Base-by-base conservation (phyloP, 2,797 vertebrate genomes). In the Rhinoraja longicauda region DNA sequence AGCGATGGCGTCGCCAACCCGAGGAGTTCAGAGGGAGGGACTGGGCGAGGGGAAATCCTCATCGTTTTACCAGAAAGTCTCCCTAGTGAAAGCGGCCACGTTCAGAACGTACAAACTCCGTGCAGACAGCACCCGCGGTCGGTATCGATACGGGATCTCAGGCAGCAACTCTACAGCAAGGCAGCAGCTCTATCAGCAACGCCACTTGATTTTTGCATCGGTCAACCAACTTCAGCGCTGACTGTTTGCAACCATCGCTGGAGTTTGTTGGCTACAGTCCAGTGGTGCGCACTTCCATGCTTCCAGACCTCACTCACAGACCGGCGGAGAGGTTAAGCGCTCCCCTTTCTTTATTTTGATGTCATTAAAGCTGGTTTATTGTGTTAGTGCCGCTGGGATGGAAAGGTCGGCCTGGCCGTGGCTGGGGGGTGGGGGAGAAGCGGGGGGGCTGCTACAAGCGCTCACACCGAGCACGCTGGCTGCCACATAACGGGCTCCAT, bases 81-180 rank as follows among this genome's bases (percentile, higher is more conserved):
- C 82, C 59, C 8, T 62, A 90, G 64, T 90, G 88, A 70, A 39
- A n/a, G 36, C 88, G 24, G 24, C 36, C 72, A 91, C 88, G 91
- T 91, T 45, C 88, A 73, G 88, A 53, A 45, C 45, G 4, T 53
- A 53, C 45, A 53, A 53, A 53, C 45, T 53, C 45, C 4, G 45
- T 53, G 5, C 45, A 53, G 4, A 53, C 2, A 53, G 4, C 45
- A 53, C 45, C 45, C 4, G 45, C 53, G 45, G 45, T 53, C 45
- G 53, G 45, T 53, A 53, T 53, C 4, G 45, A 53, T 53, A 5
- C 45, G 4, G 45, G 45, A 53, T 53, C 45, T 53, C 45, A 53
- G 45, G 45, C 45, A 53, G 4, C 45, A 53, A 53, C 45, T 53
- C 4, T 53, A 53, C 45, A 53, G 45, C 53, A 53, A 53, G 45